These are phyloP conservation scores for Agrypnia vestita DNA, from an alignment of 1,140 invertebrate genomes.

Conservation along the genomic window DNA sequence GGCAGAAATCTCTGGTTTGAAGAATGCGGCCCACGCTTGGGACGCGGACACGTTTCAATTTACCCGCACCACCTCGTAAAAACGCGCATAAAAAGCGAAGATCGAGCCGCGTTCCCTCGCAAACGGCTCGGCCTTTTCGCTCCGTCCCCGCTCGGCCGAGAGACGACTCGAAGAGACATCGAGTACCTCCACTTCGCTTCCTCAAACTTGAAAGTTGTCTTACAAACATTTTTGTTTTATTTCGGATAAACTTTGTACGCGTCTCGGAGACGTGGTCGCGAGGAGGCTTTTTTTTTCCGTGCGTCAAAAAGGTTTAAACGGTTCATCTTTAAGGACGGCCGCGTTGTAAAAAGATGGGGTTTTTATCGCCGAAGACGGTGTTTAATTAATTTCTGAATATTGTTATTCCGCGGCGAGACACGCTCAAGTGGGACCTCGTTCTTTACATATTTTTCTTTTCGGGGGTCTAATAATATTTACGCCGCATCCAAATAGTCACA, in stretches of 20 bases:
- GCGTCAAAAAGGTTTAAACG: constrained; percentile 32
- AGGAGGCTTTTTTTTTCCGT: constrained; percentile 22
- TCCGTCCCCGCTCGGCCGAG: constrained; percentile 1
- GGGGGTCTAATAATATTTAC: too few species aligned
- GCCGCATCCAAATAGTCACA: too few species aligned
- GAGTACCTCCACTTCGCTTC: constrained; percentile 19
- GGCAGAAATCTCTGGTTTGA: constrained; percentile 40
- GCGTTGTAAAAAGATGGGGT: constrained; percentile 24
- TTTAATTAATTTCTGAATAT: constrained; percentile 40
- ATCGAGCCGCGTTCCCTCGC: not conserved
- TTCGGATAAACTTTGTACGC: constrained; percentile 30
- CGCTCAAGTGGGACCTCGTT: not conserved
- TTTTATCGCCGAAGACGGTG: constrained; percentile 23
- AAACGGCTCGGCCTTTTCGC: not conserved
- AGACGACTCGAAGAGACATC: constrained; percentile 16
- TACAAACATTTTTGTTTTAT: constrained; percentile 42
- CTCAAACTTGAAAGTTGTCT: constrained; percentile 36
- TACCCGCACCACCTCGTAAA: not conserved
- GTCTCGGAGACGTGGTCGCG: constrained; percentile 26
- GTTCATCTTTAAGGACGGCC: constrained; percentile 24
- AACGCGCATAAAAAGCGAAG: not conserved
- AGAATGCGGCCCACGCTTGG: constrained; percentile 49
- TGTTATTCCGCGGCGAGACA: constrained; percentile 20
- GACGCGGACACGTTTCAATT: not conserved
- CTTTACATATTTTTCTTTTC: not conserved